phyloP scores from a whole-genome alignment of 2,888 invertebrate genomes.

The Ophion costatus region DNA sequence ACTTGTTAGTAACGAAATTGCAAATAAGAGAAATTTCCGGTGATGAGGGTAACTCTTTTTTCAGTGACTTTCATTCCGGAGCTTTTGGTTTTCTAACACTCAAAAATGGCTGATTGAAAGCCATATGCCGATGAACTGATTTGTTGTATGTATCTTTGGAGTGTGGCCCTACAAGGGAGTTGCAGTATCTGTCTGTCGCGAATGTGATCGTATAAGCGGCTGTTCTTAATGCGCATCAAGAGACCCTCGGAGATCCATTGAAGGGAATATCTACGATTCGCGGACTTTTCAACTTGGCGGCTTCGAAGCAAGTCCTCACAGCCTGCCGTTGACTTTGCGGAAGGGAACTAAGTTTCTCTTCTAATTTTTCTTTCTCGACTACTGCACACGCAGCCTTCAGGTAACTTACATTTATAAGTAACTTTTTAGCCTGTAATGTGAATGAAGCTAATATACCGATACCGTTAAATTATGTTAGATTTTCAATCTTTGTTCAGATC shows the following conservation, averaged over 20 bases:
- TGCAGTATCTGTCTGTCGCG: not conserved
- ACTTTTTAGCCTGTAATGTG: not conserved
- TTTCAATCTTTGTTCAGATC: not conserved
- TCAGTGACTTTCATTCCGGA: not conserved
- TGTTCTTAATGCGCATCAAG: constrained; percentile 4
- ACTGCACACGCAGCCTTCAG: not conserved
- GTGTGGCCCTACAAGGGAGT: not conserved
- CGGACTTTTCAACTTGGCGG: not conserved
- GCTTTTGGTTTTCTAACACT: not conserved
- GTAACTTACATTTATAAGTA: not conserved
- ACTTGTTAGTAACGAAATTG: not conserved
- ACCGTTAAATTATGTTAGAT: not conserved
- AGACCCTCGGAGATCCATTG: not conserved
- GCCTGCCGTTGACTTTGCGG: not conserved
- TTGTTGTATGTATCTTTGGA: not conserved
- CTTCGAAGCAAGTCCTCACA: not conserved
- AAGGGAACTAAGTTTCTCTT: not conserved
- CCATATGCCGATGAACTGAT: too few species aligned
- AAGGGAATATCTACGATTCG: not conserved
- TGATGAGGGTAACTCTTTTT: not conserved
- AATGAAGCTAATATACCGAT: not conserved
- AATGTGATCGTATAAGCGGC: constrained; percentile 4
- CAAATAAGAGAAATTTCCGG: not conserved
- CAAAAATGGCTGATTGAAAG: not conserved
- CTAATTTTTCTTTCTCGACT: not conserved